Conservation (phyloP, 2,113 vertebrate genomes). For the Gracilinanus agilis region DNA sequence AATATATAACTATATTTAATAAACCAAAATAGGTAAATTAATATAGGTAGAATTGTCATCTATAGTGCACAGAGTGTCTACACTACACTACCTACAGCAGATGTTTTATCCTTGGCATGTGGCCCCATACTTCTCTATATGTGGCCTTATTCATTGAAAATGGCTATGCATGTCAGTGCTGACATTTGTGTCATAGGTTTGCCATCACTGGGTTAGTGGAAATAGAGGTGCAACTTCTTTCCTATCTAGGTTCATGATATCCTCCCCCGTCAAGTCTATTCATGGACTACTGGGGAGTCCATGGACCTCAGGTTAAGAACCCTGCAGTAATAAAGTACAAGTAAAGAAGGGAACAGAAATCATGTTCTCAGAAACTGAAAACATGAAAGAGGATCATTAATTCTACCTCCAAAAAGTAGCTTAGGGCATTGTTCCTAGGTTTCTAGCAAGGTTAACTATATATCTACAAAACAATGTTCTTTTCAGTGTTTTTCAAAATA, state of each 20-base stretch:
- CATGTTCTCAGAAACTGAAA: not conserved
- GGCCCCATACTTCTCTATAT: too few species aligned
- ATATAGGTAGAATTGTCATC: too few species aligned
- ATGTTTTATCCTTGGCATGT: too few species aligned
- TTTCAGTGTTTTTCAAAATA: not conserved
- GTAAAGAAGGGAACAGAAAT: not conserved
- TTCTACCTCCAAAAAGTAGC: not conserved
- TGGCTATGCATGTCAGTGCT: too few species aligned
- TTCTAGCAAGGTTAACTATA: not conserved
- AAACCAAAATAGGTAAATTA: too few species aligned
- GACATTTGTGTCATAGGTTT: too few species aligned
- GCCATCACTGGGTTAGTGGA: not conserved
- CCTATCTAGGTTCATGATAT: not conserved
- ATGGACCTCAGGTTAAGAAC: not conserved
- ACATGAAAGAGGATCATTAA: not conserved
- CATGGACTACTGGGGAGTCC: not conserved
- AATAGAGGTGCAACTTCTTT: not conserved
- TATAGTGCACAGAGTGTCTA: too few species aligned
- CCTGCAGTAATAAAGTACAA: not conserved
- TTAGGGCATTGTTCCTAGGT: not conserved
- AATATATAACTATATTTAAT: too few species aligned
- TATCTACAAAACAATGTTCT: not conserved
- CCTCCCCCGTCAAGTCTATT: not conserved
- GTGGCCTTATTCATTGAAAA: too few species aligned
- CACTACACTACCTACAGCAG: too few species aligned